Evolutionary conservation across 2,888 invertebrate genomes (phyloP), one percentile per base, ranked within the genome.

Genomic region (Euplexia lucipara): DNA sequence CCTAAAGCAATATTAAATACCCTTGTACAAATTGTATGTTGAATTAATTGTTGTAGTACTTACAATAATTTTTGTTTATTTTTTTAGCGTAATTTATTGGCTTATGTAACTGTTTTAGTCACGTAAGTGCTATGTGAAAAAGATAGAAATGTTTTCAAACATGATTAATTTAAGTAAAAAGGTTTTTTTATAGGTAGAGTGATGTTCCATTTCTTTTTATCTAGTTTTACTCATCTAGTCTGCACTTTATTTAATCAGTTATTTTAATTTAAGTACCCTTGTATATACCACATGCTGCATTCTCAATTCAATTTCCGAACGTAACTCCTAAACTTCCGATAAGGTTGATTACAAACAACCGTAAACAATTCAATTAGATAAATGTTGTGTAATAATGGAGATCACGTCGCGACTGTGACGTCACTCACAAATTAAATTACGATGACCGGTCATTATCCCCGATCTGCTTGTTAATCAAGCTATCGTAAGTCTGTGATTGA

Each of bases 1-100:
- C 81, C 81, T 83, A 77, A 81, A 79, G 82, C 75, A 85, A 83
- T 78, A 83, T 70, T 72, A 72, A 71, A 79, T 73, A 74, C 62
- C 16, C n/a, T 18, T 44, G 9, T 54, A 42, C 41, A 7, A 71
- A 72, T n/a, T 64, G 30, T 70, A 18, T 48, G 42, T 54, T 9
- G 26, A 51, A 75, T 22, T 44, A 51, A 61, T 71, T 58, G 26
- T 26, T 54, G 18, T 51, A 41, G 20, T 22, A n/a, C n/a, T n/a
- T n/a, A 34, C 18, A 30, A n/a, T 41, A 12, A 32, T 22, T 39
- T 54, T 5, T 45, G 12, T 37, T 64, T 45, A 32, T 26, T 26
- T 65, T 22, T 3, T 26, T n/a, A 14, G n/a, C 3, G 30, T 18
- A 32, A 30, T 45, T 26, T 45, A n/a, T 26, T 26, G 26, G 26